Conservation (phyloP, 2,888 invertebrate genomes). For the Netelia virgata region DNA sequence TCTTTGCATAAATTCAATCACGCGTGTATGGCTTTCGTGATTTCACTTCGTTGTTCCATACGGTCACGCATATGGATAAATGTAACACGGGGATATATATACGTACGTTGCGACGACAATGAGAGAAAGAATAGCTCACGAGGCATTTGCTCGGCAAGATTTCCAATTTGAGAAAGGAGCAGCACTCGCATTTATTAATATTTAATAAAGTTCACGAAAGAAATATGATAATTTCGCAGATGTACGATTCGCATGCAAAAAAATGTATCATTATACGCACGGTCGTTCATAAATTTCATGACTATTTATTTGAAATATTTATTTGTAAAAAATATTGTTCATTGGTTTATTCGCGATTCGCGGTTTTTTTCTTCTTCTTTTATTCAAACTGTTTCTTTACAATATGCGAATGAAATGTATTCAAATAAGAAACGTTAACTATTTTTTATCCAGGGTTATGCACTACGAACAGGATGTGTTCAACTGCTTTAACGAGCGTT, state of each 20-base stretch:
- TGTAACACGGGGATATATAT: background rate
- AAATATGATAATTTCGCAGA: conserved; percentile 32
- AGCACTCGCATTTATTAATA: conserved; percentile 14
- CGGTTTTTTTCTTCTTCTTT: too few relatives aligned
- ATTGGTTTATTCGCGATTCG: too few relatives aligned
- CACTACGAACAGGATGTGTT: conserved; percentile 45
- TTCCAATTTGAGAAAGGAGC: conserved; percentile 11
- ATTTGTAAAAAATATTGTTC: too few relatives aligned
- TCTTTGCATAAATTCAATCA: conserved; percentile 71
- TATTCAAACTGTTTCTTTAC: too few relatives aligned
- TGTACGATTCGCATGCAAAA: background rate
- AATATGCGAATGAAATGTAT: background rate
- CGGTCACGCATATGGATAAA: background rate
- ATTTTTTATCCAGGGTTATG: background rate
- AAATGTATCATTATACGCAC: background rate
- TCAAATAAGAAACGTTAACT: background rate
- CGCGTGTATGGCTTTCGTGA: conserved; percentile 63
- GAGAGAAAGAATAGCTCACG: conserved; percentile 9
- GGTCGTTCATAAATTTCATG: background rate
- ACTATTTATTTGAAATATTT: too few relatives aligned
- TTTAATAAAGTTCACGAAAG: conserved; percentile 11
- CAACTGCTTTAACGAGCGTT: conserved; percentile 51
- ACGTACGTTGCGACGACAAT: background rate
- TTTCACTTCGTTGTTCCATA: conserved; percentile 21
- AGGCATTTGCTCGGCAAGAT: conserved; percentile 1